Percentiles rank a stretch among this genome's conserved stretches.
Conservation (phyloP, 2,113 vertebrate genomes). For the Aix galericulata region DNA sequence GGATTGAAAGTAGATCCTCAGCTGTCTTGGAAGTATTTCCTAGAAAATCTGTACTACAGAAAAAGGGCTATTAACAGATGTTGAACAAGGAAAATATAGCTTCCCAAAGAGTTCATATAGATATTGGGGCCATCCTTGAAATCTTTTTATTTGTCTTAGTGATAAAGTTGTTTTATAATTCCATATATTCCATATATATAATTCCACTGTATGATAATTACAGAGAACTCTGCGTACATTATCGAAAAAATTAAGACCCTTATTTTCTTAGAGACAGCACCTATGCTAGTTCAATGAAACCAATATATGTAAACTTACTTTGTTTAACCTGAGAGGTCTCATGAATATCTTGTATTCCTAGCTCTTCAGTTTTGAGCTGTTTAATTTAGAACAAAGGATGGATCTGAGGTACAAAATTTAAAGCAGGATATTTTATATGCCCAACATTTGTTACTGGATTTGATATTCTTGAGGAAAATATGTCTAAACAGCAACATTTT, state of each 20-base stretch:
- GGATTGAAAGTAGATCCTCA: background rate
- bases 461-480: background rate
- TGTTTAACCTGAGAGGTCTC: background rate
- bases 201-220: background rate
- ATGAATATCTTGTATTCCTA: background rate
- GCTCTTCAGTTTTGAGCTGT: background rate
- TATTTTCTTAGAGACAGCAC: background rate
- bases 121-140: background rate
- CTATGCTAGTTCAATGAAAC: background rate
- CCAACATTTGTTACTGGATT: background rate
- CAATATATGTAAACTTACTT: background rate
- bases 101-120: background rate
- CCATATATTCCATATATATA: too few species aligned
- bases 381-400: background rate
- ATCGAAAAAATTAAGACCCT: background rate
- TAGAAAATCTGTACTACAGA: background rate
- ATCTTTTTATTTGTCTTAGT: background rate
- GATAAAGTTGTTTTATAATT: background rate
- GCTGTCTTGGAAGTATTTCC: background rate
- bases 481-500: background rate
- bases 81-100: background rate
- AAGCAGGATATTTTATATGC: background rate
- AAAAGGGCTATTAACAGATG: background rate
- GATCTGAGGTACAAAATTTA: background rate
- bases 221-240: background rate